phyloP scores from a whole-genome alignment of 2,113 vertebrate genomes.

The Indri indri region DNA sequence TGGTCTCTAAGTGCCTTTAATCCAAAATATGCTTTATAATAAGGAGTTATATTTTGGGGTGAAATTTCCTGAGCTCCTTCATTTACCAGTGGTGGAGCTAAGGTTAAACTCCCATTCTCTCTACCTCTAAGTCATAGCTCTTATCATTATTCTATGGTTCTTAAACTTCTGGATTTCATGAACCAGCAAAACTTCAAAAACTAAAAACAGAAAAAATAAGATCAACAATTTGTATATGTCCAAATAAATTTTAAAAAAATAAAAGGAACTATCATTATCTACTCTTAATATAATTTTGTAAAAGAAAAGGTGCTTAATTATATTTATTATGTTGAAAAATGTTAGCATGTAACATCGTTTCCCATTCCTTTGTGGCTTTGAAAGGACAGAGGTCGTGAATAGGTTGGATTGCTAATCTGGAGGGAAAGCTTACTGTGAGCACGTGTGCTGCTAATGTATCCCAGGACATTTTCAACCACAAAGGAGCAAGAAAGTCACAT shows the following conservation, averaged over 20 bases:
- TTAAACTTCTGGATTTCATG: neutral
- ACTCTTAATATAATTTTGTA: neutral
- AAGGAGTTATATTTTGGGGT: too few relatives aligned
- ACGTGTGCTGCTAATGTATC: neutral
- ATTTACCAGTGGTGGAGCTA: neutral
- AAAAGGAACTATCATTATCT: neutral
- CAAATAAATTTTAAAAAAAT: constrained; percentile 23
- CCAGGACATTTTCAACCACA: constrained; percentile 16
- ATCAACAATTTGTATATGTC: neutral
- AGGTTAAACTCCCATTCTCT: neutral
- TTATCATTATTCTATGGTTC: neutral
- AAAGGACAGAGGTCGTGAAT: neutral
- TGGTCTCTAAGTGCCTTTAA: too few relatives aligned
- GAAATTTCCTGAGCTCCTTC: too few relatives aligned
- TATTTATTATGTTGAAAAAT: constrained; percentile 21
- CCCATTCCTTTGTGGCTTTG: neutral
- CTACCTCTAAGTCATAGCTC: neutral
- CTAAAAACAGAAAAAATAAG: constrained; percentile 20
- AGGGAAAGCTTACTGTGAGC: neutral
- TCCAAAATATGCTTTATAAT: too few relatives aligned
- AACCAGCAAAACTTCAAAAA: neutral
- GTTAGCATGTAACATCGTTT: neutral
- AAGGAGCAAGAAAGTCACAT: constrained; percentile 28
- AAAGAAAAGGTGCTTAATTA: neutral
- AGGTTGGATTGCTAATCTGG: neutral